phyloP scores from a whole-genome alignment of 2,888 invertebrate species.

The Athetis lepigone region DNA sequence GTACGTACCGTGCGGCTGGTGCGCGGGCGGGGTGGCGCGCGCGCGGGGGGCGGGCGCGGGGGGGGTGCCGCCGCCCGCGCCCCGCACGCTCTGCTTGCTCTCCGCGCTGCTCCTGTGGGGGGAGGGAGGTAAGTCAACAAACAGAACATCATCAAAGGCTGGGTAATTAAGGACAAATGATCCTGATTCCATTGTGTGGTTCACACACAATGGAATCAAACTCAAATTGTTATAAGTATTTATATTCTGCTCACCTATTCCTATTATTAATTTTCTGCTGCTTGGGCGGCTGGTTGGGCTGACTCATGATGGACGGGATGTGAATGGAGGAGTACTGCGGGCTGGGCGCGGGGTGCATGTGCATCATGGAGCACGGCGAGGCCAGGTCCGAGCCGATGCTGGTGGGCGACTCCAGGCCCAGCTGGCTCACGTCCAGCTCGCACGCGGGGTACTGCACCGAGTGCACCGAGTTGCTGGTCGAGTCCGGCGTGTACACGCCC shows the following conservation, averaged over 20 bases:
- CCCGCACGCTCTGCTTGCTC: slow-evolving; percentile 62
- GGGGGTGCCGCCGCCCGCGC: slow-evolving; percentile 51
- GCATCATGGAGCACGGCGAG: slow-evolving; percentile 94
- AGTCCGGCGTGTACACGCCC: slow-evolving; percentile 96
- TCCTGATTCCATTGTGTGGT: background rate
- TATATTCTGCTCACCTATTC: slow-evolving; percentile 76
- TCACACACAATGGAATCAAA: background rate
- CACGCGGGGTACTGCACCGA: slow-evolving; percentile 95
- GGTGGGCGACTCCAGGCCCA: slow-evolving; percentile 96
- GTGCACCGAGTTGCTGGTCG: slow-evolving; percentile 95
- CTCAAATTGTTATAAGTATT: no score
- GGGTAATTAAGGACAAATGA: background rate
- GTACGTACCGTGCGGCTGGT: slow-evolving; percentile 76
- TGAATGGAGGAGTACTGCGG: slow-evolving; percentile 91
- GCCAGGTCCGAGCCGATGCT: slow-evolving; percentile 96
- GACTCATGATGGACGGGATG: slow-evolving; percentile 88
- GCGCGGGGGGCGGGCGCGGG: slow-evolving; percentile 81
- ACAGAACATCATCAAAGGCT: no score
- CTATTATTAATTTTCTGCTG: slow-evolving; percentile 88
- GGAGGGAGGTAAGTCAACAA: no score
- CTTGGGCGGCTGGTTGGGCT: slow-evolving; percentile 87
- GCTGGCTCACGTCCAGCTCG: slow-evolving; percentile 95
- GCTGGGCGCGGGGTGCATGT: slow-evolving; percentile 86
- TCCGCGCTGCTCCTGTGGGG: slow-evolving; percentile 45
- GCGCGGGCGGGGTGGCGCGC: slow-evolving; percentile 85